Percentiles rank a stretch among this genome's conserved stretches.
phyloP scores from a whole-genome alignment of 2,113 vertebrate genomes.

The Cebus imitator region DNA sequence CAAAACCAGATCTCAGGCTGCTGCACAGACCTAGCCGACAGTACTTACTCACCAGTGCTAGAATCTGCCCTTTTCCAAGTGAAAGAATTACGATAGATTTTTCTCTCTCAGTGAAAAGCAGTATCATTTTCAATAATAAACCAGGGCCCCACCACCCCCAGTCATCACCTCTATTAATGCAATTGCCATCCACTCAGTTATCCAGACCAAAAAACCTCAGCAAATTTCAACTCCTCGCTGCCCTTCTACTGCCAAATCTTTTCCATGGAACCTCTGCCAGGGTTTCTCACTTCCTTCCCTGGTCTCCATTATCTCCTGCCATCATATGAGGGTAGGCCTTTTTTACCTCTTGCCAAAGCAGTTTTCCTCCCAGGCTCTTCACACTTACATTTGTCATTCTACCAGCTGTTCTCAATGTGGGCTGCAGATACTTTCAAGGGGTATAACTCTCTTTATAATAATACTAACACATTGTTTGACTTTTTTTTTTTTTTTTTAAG shows the following conservation, averaged over 20 bases:
- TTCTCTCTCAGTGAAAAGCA: not conserved
- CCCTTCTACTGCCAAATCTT: not conserved
- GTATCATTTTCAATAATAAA: not conserved
- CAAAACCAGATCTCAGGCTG: not conserved
- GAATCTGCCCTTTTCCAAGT: not conserved
- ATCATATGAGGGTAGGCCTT: not conserved
- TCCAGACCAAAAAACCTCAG: not conserved
- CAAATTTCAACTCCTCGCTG: not conserved
- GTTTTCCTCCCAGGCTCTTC: not conserved
- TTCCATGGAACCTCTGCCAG: not conserved
- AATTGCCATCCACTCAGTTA: not conserved
- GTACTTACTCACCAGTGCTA: not conserved
- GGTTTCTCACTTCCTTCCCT: not conserved
- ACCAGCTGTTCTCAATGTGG: not conserved
- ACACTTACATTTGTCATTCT: not conserved
- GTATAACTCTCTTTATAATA: not conserved
- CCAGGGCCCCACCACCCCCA: not conserved
- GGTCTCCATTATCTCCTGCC: not conserved
- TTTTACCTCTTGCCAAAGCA: not conserved
- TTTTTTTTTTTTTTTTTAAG: not conserved
- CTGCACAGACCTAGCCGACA: not conserved
- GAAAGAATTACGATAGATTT: not conserved
- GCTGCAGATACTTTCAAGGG: not conserved
- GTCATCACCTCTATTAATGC: not conserved
- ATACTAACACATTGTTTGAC: not conserved